Evolutionary conservation across 2,888 invertebrate species (phyloP), one percentile per base, ranked within the genome.

Genomic region (Tethea ocularis): DNA sequence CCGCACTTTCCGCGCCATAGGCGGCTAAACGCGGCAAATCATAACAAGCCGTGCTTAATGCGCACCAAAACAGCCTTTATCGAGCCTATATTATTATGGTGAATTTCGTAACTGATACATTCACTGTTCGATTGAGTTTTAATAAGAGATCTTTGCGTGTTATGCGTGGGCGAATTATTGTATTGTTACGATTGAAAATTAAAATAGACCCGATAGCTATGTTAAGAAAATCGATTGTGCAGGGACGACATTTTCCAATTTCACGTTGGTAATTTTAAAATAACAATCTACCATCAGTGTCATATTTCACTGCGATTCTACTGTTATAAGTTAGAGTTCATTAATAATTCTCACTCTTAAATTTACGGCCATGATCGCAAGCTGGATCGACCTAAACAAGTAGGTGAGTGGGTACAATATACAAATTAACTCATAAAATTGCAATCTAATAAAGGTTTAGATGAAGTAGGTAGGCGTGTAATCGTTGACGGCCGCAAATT

Each of bases 401-500:
- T 29, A 29, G 8, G 7, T 29, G 1, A 6, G 38, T n/a, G 38
- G 38, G n/a, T n/a, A 6, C n/a, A n/a, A 10, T n/a, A 46, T n/a
- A 20, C 46, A 20, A 46, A 46, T 46, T 46, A 46, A n/a, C 52
- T n/a, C 23, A 52, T 24, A 52, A 52, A 17, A 46, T 20, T 46
- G 20, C 7, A 2, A 20, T 38, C n/a, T 38, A 51, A 51, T 51
- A 23, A 23, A 23, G 13, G 51, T 24, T 24, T 17, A 20, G 20
- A 20, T 20, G 11, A 33, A 54, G 20, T 36, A 33, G 36, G 33
- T 54, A 33, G 54, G 54, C 20, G 54, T 33, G 22, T 54, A 15
- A 20, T 54, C 20, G 66, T 58, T 57, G 70, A 75, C 71, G 62
- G 57, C 56, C 58, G 56, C 68, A 71, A 66, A 74, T 75, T 77